These are phyloP conservation scores for Bursaphelenchus okinawaensis DNA, from an alignment of 2,888 invertebrate species.

Conservation along the genomic window DNA sequence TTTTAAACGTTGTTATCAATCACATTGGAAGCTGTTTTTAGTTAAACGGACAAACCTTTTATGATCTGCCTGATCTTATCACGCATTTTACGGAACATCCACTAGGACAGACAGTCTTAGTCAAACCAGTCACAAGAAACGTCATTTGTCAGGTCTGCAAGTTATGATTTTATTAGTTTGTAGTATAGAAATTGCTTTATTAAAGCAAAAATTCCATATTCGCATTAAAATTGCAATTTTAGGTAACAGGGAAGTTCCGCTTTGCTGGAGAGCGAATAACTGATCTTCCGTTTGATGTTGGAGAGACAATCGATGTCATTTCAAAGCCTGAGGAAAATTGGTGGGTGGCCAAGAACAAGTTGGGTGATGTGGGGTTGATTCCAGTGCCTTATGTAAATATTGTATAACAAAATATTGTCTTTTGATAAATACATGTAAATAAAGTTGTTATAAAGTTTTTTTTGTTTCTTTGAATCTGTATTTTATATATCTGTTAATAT, in stretches of 20 bases:
- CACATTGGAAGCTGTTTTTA: not conserved
- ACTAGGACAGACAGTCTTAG: conserved; percentile 53
- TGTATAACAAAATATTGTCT: no score
- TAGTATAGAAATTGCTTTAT: not conserved
- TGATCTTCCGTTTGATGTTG: conserved; percentile 77
- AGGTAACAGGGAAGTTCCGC: conserved; percentile 30
- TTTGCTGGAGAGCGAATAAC: conserved; percentile 73
- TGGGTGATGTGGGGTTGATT: conserved; percentile 69
- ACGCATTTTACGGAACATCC: conserved; percentile 84
- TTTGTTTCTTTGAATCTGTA: not conserved
- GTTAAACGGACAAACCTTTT: conserved; percentile 90
- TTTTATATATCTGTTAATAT: not conserved
- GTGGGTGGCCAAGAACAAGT: conserved; percentile 90
- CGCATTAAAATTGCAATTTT: conserved; percentile 7
- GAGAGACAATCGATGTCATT: conserved; percentile 76
- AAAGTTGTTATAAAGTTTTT: not conserved
- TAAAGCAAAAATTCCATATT: no score
- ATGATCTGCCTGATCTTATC: conserved; percentile 80
- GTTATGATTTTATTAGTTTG: not conserved
- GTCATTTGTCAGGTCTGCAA: conserved; percentile 29
- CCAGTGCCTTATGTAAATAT: conserved; percentile 83
- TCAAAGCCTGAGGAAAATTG: conserved; percentile 94
- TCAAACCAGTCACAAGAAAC: conserved; percentile 29
- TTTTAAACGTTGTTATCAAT: no score
- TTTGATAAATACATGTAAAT: not conserved